Evolutionary conservation across 2,797 vertebrate genomes (phyloP), one percentile per base, ranked within the genome.

Genomic region (Decapterus maruadsi): DNA sequence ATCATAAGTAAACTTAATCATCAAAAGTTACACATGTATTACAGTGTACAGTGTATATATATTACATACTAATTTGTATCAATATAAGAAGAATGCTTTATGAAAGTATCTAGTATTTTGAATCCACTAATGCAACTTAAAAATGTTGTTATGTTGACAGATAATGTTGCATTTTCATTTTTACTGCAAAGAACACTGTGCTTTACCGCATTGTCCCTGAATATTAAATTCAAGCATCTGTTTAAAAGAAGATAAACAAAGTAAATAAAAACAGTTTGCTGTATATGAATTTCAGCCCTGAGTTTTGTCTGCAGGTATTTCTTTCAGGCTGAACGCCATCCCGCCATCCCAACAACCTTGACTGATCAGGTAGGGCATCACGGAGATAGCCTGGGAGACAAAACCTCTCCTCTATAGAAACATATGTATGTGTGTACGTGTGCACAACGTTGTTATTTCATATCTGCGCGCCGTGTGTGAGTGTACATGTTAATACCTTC

Each of bases 401-500:
- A n/a, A 36, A n/a, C 16, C 16, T 26, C 26, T 26, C 26, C 26
- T 20, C 19, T 34, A 34, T 6, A 34, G 31, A 34, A 34, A 34
- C 31, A 34, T 34, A 34, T 34, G 31, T 10, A 7, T 29, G 50
- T 57, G 53, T 71, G 34, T 26, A 8, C n/a, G 17, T 22, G 51
- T 8, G 48, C 45, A 60, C 60, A 53, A 58, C 67, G 12, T 16
- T 61, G 42, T 38, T 46, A 20, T 51, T 64, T 75, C 38, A 29
- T 59, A 60, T 83, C 48, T 29, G 46, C 55, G 54, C 34, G 66
- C 68, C 65, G 20, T 70, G 64, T 66, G 67, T 75, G 66, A 59
- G 75, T 72, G 76, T 12, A 38, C 40, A 42, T 48, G 61, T 83
- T 89, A 72, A 90, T 97, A 99, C 98, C 98, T 99, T 99, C 50